A percentile compares a stretch with the other conserved stretches of the same genome.
Conservation (phyloP, 2,113 vertebrate genomes). For the Pygoscelis antarcticus region DNA sequence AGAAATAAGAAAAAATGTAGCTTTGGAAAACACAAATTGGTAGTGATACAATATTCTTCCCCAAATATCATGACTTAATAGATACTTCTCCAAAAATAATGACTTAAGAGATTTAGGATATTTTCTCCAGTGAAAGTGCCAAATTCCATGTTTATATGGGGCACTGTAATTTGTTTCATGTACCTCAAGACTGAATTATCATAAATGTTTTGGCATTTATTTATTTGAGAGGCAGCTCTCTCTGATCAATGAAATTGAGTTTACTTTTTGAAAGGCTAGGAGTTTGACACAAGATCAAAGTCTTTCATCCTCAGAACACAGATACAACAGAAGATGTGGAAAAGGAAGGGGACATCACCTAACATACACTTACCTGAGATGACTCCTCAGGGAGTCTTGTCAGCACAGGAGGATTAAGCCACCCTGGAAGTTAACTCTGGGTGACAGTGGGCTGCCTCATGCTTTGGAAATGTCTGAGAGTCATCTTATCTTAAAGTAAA, state of each 20-base stretch:
- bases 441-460: background rate
- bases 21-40: background rate
- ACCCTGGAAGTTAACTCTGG: background rate
- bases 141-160: background rate
- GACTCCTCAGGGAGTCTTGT: background rate
- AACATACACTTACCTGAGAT: background rate
- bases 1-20: background rate
- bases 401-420: background rate
- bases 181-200: background rate
- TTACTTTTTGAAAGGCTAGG: background rate
- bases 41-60: background rate
- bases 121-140: background rate
- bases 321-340: background rate
- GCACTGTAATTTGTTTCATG: background rate
- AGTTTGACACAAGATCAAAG: background rate
- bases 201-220: background rate
- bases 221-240: background rate
- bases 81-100: background rate
- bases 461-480: background rate
- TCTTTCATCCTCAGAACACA: background rate
- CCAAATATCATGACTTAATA: background rate
- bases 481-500: background rate
- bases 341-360: background rate
- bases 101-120: background rate
- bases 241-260: background rate